A percentile compares a stretch with the other conserved stretches of the same genome.
These are phyloP conservation scores for Leistus spinibarbis DNA, from an alignment of 2,888 invertebrate genomes.

Conservation along the genomic window DNA sequence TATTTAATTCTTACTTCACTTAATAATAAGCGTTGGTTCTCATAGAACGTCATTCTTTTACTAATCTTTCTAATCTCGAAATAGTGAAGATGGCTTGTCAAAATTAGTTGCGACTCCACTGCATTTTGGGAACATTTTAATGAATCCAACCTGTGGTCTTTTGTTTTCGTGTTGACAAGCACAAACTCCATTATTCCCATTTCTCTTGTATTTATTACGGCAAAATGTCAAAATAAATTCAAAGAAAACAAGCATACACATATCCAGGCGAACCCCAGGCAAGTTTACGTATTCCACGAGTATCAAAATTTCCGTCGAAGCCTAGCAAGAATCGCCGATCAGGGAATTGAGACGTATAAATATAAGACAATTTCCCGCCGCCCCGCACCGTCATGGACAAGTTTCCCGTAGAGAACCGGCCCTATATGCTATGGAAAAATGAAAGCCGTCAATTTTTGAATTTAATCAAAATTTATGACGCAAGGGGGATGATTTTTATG, in stretches of 20 bases:
- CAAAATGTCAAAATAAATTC: conserved; percentile 32
- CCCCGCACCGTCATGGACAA: background rate
- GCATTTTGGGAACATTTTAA: background rate
- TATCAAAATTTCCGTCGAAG: conserved; percentile 26
- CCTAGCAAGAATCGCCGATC: conserved; percentile 30
- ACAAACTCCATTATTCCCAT: background rate
- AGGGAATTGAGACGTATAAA: conserved; percentile 38
- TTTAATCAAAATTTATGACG: conserved; percentile 43
- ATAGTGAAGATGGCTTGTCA: no score
- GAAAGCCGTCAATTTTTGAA: conserved; percentile 43
- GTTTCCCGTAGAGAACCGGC: conserved; percentile 1
- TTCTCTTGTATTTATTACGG: conserved; percentile 35
- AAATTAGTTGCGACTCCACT: no score
- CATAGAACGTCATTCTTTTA: no score
- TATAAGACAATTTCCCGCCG: conserved; percentile 16
- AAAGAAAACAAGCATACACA: conserved; percentile 8
- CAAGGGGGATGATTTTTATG: conserved; percentile 41
- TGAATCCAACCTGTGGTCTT: conserved; percentile 1
- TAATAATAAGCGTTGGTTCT: no score
- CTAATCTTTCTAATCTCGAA: no score
- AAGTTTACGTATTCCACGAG: conserved; percentile 34
- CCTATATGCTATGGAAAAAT: conserved; percentile 39
- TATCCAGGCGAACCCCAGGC: no score
- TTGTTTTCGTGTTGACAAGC: conserved; percentile 5
- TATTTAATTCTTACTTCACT: no score